Conservation (phyloP, 2,113 vertebrate species). For the Cygnus atratus region DNA sequence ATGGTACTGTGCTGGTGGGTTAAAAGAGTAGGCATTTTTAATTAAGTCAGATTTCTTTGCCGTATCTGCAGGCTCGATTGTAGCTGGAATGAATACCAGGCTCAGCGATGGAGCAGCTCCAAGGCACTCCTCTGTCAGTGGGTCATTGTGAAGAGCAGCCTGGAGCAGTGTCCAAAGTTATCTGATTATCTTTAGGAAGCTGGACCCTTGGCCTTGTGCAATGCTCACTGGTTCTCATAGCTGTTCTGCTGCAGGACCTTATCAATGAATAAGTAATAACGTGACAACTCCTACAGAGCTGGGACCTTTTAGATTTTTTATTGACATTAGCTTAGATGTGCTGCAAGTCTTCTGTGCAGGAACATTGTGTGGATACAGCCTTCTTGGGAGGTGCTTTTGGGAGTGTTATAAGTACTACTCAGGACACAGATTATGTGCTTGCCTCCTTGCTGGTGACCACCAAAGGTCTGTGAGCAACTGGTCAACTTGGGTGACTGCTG, state of each 20-base stretch:
- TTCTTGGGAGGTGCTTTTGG: not conserved
- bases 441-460: not conserved
- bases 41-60: not conserved
- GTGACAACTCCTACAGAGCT: not conserved
- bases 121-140: not conserved
- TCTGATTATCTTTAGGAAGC: not conserved
- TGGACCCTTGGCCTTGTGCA: not conserved
- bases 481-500: not conserved
- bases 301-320: not conserved
- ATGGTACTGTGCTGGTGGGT: not conserved
- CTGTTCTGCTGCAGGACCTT: not conserved
- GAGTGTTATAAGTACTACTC: not conserved
- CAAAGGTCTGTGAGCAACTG: rapidly evolving
- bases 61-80: not conserved
- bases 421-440: not conserved
- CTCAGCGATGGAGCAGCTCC: not conserved
- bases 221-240: not conserved
- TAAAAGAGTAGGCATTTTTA: not conserved
- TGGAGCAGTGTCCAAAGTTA: not conserved
- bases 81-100: not conserved
- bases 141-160: not conserved
- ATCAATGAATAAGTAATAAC: not conserved
- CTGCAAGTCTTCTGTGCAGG: not conserved
- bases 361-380: not conserved
- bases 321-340: not conserved